Conservation (phyloP, 2,797 vertebrate genomes). For the Acipenser transmontanus region DNA sequence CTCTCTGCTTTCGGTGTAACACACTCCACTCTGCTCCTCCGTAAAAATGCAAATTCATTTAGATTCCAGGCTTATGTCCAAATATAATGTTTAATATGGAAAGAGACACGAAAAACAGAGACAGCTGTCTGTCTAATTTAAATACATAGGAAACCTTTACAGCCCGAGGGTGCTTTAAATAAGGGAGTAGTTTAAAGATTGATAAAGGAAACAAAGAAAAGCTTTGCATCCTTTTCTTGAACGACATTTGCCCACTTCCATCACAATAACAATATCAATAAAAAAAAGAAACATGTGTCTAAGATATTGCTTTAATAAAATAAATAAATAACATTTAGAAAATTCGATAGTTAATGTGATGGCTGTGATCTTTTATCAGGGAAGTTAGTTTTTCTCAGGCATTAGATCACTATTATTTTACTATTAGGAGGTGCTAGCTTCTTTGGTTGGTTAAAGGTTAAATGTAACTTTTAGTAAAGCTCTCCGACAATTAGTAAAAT, state of each 20-base stretch:
- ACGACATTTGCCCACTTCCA: too few relatives aligned
- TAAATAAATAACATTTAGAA: too few relatives aligned
- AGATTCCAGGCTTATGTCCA: too few relatives aligned
- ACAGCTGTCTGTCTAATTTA: too few relatives aligned
- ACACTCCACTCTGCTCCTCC: too few relatives aligned
- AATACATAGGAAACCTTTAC: too few relatives aligned
- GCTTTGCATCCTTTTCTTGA: conserved; percentile 2
- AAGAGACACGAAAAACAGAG: conserved; percentile 8
- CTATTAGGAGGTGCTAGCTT: background rate
- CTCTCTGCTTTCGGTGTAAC: too few relatives aligned
- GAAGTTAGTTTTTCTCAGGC: background rate
- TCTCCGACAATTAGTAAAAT: background rate
- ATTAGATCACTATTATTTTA: background rate
- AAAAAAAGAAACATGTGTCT: too few relatives aligned
- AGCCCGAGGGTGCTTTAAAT: background rate
- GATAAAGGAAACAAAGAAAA: background rate
- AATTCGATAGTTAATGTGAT: too few relatives aligned
- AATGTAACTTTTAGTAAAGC: background rate
- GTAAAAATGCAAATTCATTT: too few relatives aligned
- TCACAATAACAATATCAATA: too few relatives aligned
- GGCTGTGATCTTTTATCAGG: background rate
- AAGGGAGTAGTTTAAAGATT: conserved; percentile 13
- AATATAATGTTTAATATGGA: conserved; percentile 1
- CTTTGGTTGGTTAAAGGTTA: background rate
- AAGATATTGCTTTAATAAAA: too few relatives aligned